A percentile compares a stretch with the other conserved stretches of the same genome.
These are phyloP conservation scores for Phragmatobia fuliginosa DNA, from an alignment of 2,888 invertebrate genomes.

Conservation along the genomic window DNA sequence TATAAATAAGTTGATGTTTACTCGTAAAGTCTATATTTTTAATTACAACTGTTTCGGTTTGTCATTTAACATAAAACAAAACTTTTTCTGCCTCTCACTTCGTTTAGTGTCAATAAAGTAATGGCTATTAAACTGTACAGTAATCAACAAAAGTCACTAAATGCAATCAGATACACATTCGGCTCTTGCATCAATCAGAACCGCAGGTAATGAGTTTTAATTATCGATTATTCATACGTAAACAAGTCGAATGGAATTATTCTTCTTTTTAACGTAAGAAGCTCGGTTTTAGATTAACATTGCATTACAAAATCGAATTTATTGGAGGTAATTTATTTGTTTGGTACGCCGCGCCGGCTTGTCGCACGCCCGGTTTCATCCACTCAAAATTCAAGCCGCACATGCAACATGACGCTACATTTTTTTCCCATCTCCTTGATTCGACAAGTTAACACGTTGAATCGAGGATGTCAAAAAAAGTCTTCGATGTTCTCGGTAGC, in stretches of 20 bases:
- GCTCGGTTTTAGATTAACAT: not conserved
- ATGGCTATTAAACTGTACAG: not conserved
- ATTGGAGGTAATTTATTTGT: constrained; percentile 19
- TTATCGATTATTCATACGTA: not conserved
- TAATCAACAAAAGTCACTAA: not conserved
- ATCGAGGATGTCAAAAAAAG: constrained; percentile 71
- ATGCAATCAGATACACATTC: not conserved
- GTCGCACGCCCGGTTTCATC: constrained; percentile 50
- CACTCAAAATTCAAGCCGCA: constrained; percentile 72
- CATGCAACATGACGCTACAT: constrained; percentile 57
- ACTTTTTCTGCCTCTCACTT: not conserved
- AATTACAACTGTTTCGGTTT: constrained; percentile 24
- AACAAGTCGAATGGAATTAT: not conserved
- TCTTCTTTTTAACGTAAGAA: not conserved
- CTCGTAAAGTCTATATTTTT: constrained; percentile 34
- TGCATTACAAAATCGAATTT: constrained; percentile 1
- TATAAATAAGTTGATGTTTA: constrained; percentile 49
- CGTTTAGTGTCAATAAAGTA: not conserved
- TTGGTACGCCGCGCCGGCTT: constrained; percentile 45
- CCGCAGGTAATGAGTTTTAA: not conserved
- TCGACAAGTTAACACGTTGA: constrained; percentile 71
- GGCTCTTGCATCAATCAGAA: not conserved
- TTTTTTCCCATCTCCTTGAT: constrained; percentile 67
- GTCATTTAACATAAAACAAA: not conserved
- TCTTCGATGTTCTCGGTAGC: constrained; percentile 58